Base-by-base conservation (phyloP, 92 coral and sea anemone species). In the Virgularia gustaviana region DNA sequence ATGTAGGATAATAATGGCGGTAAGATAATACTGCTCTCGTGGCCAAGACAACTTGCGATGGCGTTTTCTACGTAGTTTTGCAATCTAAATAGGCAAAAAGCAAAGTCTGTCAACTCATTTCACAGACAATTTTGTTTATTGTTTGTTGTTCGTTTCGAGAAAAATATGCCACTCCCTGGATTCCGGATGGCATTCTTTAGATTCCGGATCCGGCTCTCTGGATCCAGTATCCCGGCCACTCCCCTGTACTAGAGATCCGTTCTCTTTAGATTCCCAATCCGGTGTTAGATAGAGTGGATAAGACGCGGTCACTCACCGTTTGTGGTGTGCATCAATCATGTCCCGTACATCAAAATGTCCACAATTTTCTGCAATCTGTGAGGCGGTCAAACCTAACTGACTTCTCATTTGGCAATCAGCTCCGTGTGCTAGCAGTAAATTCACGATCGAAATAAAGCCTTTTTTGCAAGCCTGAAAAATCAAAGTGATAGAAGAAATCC, bases 401-500 rank as follows among this genome's bases (percentile, higher is more conserved):
- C 91, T 75, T 43, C 83, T 85, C 54, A 87, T 49, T 68, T 79
- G 85, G 4, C 88, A 83, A 42, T 88, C 96, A 10, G 87, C 96
- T 33, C 96, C 97, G 41, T 89, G 83, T 22, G 65, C 75, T 29
- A 91, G 62, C 12, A 91, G 83, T 13, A 89, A 74, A 38, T 78
- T 78, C 1, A 86, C 87, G 0, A 91, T 91, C 6, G 78, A 81
- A n/a, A 70, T 35, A 44, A 85, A 87, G 6, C 97, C 96, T 57
- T 91, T 91, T 71, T 78, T 84, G 63, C 91, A 88, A 2, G 97
- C 97, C 97, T 90, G 78, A n/a, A 27, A 22, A 65, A 41, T n/a
- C n/a, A n/a, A n/a, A n/a, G n/a, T n/a, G n/a, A n/a, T n/a, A n/a
- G 31, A n/a, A 18, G 31, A 27, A 55, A 6, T 22, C 31, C 0